Conservation (phyloP, 2,797 vertebrate genomes). For the Lithobates pipiens region DNA sequence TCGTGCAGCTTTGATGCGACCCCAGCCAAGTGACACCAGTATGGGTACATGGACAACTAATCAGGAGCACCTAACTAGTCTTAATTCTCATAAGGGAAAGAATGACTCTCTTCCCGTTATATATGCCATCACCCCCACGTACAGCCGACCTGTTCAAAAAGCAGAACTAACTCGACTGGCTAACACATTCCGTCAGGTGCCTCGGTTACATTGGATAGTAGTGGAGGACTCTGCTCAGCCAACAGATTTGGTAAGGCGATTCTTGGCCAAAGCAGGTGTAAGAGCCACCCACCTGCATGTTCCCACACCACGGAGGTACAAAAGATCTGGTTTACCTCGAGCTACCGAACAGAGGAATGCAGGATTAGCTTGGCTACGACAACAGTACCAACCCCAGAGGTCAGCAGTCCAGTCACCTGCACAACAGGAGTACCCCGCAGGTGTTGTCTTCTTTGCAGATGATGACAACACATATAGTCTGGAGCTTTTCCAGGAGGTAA, state of each 20-base stretch:
- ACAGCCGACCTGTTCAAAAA: slow-evolving; percentile 94
- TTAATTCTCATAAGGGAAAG: slow-evolving; percentile 20
- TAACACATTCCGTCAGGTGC: slow-evolving; percentile 93
- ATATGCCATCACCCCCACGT: slow-evolving; percentile 96
- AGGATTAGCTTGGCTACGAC: slow-evolving; percentile 90
- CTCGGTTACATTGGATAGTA: slow-evolving; percentile 92
- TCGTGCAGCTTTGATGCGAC: slow-evolving; percentile 66
- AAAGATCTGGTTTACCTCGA: slow-evolving; percentile 89
- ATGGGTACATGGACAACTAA: slow-evolving; percentile 68
- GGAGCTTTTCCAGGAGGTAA: slow-evolving; percentile 96
- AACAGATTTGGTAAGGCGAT: slow-evolving; percentile 89
- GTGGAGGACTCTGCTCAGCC: slow-evolving; percentile 90
- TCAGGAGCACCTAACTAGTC: slow-evolving; percentile 40
- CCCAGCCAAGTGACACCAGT: slow-evolving; percentile 64
- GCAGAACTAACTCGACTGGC: slow-evolving; percentile 94
- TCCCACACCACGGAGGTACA: slow-evolving; percentile 91
- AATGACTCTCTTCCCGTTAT: slow-evolving; percentile 81
- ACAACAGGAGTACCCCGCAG: slow-evolving; percentile 75
- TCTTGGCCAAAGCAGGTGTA: slow-evolving; percentile 85
- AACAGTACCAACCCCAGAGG: slow-evolving; percentile 81
- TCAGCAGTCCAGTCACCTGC: slow-evolving; percentile 76
- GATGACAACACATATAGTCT: slow-evolving; percentile 99
- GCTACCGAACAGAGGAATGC: slow-evolving; percentile 96
- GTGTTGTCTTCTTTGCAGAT: slow-evolving; percentile 96
- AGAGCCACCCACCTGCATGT: slow-evolving; percentile 92